Conservation (phyloP, 2,113 vertebrate species). For the Pristiophorus japonicus region DNA sequence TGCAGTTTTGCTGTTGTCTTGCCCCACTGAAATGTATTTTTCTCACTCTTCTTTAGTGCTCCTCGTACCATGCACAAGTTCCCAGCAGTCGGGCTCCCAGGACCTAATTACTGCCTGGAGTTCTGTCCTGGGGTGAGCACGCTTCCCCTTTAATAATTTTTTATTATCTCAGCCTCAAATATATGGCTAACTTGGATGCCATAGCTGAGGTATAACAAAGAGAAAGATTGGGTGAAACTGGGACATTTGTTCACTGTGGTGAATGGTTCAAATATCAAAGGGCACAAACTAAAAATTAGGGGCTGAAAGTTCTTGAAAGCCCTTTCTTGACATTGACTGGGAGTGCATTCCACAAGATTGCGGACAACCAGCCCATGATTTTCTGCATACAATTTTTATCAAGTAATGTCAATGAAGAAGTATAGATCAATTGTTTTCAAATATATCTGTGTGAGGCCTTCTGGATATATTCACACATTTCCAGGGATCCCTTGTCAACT, state of each 20-base stretch:
- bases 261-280: background rate
- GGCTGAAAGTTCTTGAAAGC: background rate
- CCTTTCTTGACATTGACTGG: too few species aligned
- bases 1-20: background rate
- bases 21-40: background rate
- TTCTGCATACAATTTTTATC: background rate
- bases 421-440: background rate
- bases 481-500: too few species aligned
- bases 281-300: background rate
- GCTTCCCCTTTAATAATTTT: background rate
- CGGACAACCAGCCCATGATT: background rate
- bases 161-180: background rate
- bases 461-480: too few species aligned
- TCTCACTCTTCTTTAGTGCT: background rate
- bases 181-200: background rate
- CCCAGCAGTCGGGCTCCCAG: background rate
- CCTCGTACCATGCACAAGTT: background rate
- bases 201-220: too few species aligned
- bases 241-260: background rate
- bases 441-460: background rate
- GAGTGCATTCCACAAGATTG: background rate
- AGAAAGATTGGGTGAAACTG: background rate
- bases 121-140: background rate
- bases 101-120: background rate
- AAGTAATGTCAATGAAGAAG: background rate